Conservation (phyloP, 2,888 invertebrate genomes). For the Drosophila helvetica region DNA sequence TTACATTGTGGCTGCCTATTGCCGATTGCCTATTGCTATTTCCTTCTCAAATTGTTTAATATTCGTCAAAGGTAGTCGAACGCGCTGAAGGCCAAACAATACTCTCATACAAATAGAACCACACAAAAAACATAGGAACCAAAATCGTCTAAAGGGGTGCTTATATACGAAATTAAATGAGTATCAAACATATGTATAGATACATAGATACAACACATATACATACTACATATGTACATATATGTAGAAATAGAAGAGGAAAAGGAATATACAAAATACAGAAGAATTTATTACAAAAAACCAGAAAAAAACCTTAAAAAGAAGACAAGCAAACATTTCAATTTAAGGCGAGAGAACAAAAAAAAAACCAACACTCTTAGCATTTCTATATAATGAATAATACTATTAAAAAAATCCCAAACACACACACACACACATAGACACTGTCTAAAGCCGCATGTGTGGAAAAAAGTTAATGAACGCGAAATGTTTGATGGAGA, state of each 20-base stretch:
- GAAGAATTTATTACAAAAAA: slow-evolving; percentile 70
- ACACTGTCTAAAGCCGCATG: slow-evolving; percentile 7
- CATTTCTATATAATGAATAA: slow-evolving; percentile 54
- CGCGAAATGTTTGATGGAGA: slow-evolving; percentile 52
- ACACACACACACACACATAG: slow-evolving; percentile 19
- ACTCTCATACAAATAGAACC: slow-evolving; percentile 17
- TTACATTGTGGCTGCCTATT: slow-evolving; percentile 40
- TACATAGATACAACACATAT: background rate
- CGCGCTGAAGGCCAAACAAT: slow-evolving; percentile 76
- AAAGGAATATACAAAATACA: slow-evolving; percentile 39
- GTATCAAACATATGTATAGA: slow-evolving; percentile 16
- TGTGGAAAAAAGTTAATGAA: slow-evolving; percentile 52
- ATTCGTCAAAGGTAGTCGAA: slow-evolving; percentile 77
- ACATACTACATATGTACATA: slow-evolving; percentile 21
- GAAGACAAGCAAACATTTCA: slow-evolving; percentile 50
- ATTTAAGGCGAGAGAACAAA: slow-evolving; percentile 28
- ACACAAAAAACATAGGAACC: slow-evolving; percentile 39
- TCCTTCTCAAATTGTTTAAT: slow-evolving; percentile 75
- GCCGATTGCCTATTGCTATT: slow-evolving; percentile 51
- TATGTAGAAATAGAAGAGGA: slow-evolving; percentile 51
- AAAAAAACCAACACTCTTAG: slow-evolving; percentile 25
- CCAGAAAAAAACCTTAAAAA: slow-evolving; percentile 38
- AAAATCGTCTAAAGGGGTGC: slow-evolving; percentile 32
- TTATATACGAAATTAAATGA: slow-evolving; percentile 25
- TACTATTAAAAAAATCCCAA: slow-evolving; percentile 33